Conservation (phyloP, 1,140 invertebrate genomes). For the Aphis gossypii region DNA sequence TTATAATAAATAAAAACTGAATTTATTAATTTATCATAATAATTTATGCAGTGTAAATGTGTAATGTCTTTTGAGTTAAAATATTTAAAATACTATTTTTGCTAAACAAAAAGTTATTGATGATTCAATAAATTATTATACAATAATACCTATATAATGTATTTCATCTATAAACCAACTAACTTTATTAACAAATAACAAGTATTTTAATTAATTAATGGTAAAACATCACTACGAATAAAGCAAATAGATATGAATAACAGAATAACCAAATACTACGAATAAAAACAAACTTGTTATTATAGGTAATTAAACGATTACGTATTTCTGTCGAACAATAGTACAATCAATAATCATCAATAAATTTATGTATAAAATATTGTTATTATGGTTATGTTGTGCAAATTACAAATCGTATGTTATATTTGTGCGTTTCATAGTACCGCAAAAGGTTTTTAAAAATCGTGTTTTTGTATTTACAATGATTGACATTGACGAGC, state of each 20-base stretch:
- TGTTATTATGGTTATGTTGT: neutral
- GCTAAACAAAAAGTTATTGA: neutral
- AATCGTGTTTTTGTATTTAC: neutral
- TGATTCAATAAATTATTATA: neutral
- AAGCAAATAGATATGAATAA: neutral
- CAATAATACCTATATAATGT: neutral
- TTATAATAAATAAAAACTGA: neutral
- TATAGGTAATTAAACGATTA: neutral
- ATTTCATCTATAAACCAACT: neutral
- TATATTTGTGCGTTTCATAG: neutral
- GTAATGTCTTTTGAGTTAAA: neutral
- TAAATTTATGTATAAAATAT: neutral
- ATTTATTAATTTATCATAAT: neutral
- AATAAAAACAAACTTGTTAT: neutral
- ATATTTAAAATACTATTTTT: neutral
- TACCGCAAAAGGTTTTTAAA: neutral
- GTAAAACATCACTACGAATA: neutral
- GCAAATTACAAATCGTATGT: neutral
- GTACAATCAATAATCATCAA: neutral
- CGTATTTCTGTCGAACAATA: neutral
- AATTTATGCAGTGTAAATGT: neutral
- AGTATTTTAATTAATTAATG: neutral
- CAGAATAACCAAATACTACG: neutral
- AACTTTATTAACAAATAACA: neutral
- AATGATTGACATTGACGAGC: conserved; percentile 28